Evolutionary conservation across 2,797 vertebrate species (phyloP).

Genomic region (Eulemur mongoz): DNA sequence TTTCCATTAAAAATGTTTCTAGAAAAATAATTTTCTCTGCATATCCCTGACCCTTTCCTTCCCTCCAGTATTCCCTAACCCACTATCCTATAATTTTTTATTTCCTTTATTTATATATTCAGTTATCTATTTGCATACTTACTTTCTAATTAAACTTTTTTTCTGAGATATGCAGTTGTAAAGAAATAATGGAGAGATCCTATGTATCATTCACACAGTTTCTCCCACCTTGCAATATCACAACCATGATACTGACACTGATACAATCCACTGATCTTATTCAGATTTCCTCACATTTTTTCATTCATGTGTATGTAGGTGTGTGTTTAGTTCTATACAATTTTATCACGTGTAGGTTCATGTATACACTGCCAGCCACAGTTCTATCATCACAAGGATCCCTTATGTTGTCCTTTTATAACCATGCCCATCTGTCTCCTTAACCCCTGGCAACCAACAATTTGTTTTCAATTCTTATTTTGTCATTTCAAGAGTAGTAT

Average conservation of each 20-base stretch:
- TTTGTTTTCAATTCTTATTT: not conserved
- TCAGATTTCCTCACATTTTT: not conserved
- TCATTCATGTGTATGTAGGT: not conserved
- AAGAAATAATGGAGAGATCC: not conserved
- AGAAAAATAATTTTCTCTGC: not conserved
- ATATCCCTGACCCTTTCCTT: not conserved
- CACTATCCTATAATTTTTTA: not conserved
- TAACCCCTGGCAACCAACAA: not conserved
- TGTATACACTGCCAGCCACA: not conserved
- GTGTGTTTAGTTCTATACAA: not conserved
- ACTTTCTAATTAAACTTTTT: not conserved
- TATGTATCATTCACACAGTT: not conserved
- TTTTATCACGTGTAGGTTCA: not conserved
- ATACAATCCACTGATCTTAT: not conserved
- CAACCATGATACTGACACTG: not conserved
- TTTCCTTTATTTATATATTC: not conserved
- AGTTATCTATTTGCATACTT: not conserved
- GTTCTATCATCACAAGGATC: not conserved
- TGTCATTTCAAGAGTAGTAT: not conserved
- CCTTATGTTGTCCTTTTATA: not conserved
- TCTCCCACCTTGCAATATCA: not conserved
- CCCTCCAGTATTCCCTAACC: not conserved
- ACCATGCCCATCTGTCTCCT: not conserved
- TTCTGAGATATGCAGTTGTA: not conserved
- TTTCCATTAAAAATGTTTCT: slow-evolving; percentile 27